A percentile compares a stretch with the other conserved stretches of the same genome.
phyloP scores from a whole-genome alignment of 35 echinoderm and acorn worm species.

The Holothuria glaberrima region DNA sequence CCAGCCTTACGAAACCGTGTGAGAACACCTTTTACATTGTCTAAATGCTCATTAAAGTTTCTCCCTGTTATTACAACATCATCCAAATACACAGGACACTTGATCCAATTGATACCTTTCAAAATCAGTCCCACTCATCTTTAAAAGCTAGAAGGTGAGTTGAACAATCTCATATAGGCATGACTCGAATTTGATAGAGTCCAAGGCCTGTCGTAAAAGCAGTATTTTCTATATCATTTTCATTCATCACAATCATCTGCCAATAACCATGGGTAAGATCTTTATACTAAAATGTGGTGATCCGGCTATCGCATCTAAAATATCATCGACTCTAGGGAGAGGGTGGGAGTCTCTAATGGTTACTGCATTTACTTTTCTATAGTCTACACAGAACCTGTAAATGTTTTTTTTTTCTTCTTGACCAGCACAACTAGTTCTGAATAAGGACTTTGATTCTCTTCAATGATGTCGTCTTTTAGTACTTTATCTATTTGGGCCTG shows the following conservation, averaged over 20 bases:
- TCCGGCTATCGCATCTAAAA: constrained; percentile 33
- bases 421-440: constrained; percentile 47
- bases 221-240: constrained; percentile 62
- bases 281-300: constrained; percentile 39
- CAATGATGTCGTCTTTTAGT: too few species aligned
- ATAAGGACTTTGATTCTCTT: constrained; percentile 50
- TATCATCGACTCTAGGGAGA: too few species aligned
- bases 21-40: too few species aligned
- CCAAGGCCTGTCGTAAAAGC: constrained; percentile 55
- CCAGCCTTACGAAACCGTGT: too few species aligned
- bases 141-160: constrained; percentile 47
- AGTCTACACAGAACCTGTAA: too few species aligned
- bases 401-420: constrained; percentile 70
- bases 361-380: too few species aligned
- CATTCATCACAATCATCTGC: constrained; percentile 50
- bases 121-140: constrained; percentile 62
- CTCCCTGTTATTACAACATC: constrained; percentile 51
- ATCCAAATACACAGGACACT: constrained; percentile 49
- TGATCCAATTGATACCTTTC: too few species aligned
- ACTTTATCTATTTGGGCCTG: too few species aligned
- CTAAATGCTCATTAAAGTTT: too few species aligned
- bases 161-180: constrained; percentile 62
- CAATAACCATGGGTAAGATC: constrained; percentile 66
- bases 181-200: constrained; percentile 60
- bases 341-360: too few species aligned